Evolutionary conservation across 2,113 vertebrate genomes (phyloP).

Genomic region (Loxodonta africana): DNA sequence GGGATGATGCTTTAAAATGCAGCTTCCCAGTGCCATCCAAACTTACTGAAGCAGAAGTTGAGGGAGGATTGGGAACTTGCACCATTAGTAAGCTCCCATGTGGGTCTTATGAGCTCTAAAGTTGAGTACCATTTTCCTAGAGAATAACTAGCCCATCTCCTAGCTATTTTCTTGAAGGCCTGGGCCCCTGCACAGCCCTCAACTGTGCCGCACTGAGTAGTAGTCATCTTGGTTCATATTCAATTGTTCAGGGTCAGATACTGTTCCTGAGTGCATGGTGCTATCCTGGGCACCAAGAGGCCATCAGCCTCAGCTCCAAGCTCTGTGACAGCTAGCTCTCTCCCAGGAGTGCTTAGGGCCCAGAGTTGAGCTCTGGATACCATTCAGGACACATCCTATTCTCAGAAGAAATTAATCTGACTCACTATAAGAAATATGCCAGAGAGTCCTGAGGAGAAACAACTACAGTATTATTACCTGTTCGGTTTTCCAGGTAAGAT

Average conservation of each 20-base stretch:
- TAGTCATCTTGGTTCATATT: neutral
- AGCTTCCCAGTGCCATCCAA: neutral
- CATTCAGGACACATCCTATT: neutral
- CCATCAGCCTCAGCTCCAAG: neutral
- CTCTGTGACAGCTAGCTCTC: neutral
- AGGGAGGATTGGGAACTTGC: neutral
- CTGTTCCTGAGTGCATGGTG: neutral
- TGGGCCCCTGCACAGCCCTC: accelerated
- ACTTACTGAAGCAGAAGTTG: neutral
- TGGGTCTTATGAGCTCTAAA: neutral
- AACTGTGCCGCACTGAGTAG: neutral
- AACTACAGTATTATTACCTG: neutral
- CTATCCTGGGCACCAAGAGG: neutral
- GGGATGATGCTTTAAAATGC: neutral
- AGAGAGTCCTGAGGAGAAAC: neutral
- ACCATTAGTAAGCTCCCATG: neutral
- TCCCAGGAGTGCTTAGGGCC: neutral
- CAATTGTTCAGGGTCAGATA: neutral
- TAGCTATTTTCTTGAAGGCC: neutral
- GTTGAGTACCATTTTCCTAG: neutral
- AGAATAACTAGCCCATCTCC: neutral
- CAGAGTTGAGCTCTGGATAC: neutral
- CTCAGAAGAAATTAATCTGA: neutral
- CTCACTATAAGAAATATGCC: neutral
- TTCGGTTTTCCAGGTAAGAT: neutral